These are phyloP conservation scores for Carposina sasakii DNA, from an alignment of 1,140 invertebrate genomes.

Conservation along the genomic window DNA sequence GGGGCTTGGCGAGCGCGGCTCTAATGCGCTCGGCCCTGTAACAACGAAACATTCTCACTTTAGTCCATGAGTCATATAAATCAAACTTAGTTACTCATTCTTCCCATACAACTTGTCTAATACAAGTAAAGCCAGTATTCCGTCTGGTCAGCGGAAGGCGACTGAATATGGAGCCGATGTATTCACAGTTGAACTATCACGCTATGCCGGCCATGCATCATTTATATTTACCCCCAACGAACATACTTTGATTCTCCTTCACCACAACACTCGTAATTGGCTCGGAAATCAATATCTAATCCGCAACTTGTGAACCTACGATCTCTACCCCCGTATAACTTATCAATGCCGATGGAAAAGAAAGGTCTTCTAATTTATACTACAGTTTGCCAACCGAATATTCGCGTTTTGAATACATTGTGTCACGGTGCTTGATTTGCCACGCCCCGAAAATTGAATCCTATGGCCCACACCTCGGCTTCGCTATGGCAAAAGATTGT, in stretches of 20 bases:
- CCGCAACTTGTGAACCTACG: constrained; percentile 29
- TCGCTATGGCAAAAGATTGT: constrained; percentile 37
- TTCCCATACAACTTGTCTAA: not conserved
- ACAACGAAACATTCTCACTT: constrained; percentile 39
- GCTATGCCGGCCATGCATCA: constrained; percentile 64
- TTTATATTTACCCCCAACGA: constrained; percentile 70
- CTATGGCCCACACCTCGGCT: constrained; percentile 61
- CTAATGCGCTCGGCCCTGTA: constrained; percentile 68
- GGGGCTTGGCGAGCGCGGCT: constrained; percentile 67
- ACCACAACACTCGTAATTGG: constrained; percentile 52
- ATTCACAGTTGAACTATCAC: constrained; percentile 69
- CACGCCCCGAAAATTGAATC: constrained; percentile 70
- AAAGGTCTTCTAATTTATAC: constrained; percentile 65
- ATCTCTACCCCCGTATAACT: constrained; percentile 39
- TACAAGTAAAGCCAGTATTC: not conserved
- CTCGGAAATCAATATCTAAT: constrained; percentile 56
- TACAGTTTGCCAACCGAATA: constrained; percentile 59
- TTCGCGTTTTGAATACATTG: constrained; percentile 68
- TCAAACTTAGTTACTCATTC: too few species aligned
- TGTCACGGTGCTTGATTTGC: constrained; percentile 69
- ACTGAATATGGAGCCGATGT: constrained; percentile 34
- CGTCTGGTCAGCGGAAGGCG: constrained; percentile 33
- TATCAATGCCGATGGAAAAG: constrained; percentile 45
- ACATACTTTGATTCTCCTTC: constrained; percentile 67
- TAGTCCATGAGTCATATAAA: constrained; percentile 4